Percentiles rank a stretch among this genome's conserved stretches.
Conservation (phyloP, 1,140 invertebrate genomes). For the Hermetia illucens region DNA sequence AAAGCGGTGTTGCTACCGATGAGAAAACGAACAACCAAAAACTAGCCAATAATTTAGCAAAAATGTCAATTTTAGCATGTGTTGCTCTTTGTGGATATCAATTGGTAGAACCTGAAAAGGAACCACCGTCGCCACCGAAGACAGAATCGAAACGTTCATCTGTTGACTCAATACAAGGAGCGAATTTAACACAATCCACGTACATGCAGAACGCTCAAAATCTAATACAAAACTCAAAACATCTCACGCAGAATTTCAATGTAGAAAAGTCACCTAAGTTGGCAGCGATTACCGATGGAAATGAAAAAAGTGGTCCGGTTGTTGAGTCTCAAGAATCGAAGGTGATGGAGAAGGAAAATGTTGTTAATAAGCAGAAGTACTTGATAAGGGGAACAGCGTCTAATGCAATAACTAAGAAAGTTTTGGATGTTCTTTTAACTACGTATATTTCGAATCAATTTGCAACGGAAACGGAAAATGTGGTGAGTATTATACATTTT, state of each 20-base stretch:
- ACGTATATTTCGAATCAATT: conserved; percentile 76
- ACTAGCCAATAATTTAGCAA: conserved; percentile 82
- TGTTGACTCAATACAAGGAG: conserved; percentile 10
- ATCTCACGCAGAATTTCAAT: conserved; percentile 21
- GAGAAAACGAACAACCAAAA: conserved; percentile 80
- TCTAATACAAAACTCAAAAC: conserved; percentile 22
- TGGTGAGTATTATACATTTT: conserved; percentile 12
- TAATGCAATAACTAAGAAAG: conserved; percentile 29
- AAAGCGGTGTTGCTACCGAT: conserved; percentile 80
- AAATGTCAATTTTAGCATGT: conserved; percentile 71
- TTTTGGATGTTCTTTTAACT: conserved; percentile 71
- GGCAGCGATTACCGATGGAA: conserved; percentile 10
- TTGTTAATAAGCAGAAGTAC: conserved; percentile 21
- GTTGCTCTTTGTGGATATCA: conserved; percentile 60
- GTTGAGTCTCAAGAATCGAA: conserved; percentile 12
- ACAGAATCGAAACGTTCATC: conserved; percentile 8
- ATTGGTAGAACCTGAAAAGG: conserved; percentile 10
- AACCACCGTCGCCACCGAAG: not conserved
- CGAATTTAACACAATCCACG: conserved; percentile 9
- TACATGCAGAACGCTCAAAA: conserved; percentile 29
- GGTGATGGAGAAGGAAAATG: conserved; percentile 14
- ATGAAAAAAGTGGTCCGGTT: conserved; percentile 10
- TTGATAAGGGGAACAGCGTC: conserved; percentile 18
- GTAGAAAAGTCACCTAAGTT: conserved; percentile 2
- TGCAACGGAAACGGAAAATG: conserved; percentile 33